A percentile compares a stretch with the other conserved stretches of the same genome.
Evolutionary conservation across 2,797 vertebrate genomes (phyloP).

Genomic region (Sparus aurata): DNA sequence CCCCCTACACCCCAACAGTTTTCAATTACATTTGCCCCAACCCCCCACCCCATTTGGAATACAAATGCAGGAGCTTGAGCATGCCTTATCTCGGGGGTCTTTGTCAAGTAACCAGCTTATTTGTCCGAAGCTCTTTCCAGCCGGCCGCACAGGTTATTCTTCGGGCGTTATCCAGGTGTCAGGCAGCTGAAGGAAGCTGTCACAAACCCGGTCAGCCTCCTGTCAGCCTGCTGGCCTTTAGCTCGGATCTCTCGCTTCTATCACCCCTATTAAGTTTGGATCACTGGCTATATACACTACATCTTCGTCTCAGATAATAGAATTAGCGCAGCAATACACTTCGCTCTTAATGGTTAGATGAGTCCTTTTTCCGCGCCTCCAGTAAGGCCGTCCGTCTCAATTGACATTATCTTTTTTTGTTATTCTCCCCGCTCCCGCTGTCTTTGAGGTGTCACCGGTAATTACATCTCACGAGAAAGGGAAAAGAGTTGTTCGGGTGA

Average conservation of each 20-base stretch:
- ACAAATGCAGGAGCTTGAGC: slow-evolving; percentile 65
- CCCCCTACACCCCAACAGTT: slow-evolving; percentile 66
- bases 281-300: slow-evolving; percentile 84
- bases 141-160: slow-evolving; percentile 58
- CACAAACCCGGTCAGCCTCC: slow-evolving; percentile 51
- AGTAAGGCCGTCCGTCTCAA: slow-evolving; percentile 42
- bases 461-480: slow-evolving; percentile 75
- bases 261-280: slow-evolving; percentile 86
- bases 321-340: slow-evolving; percentile 73
- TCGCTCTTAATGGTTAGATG: slow-evolving; percentile 54
- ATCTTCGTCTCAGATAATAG: slow-evolving; percentile 69
- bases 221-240: slow-evolving; percentile 56
- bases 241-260: slow-evolving; percentile 69
- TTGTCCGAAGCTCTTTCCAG: slow-evolving; percentile 63
- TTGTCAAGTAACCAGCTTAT: slow-evolving; percentile 70
- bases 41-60: slow-evolving; percentile 59
- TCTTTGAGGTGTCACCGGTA: slow-evolving; percentile 71
- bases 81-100: slow-evolving; percentile 66
- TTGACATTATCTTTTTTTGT: slow-evolving; percentile 47
- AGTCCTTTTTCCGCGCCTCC: slow-evolving; percentile 3
- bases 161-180: slow-evolving; percentile 61
- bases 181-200: slow-evolving; percentile 64
- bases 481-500: slow-evolving; percentile 73
- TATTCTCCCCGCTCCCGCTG: slow-evolving; percentile 48
- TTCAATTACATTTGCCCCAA: slow-evolving; percentile 77